These are phyloP conservation scores for Bergia sp. DNA, from an alignment of 92 coral and sea anemone species.

Conservation along the genomic window DNA sequence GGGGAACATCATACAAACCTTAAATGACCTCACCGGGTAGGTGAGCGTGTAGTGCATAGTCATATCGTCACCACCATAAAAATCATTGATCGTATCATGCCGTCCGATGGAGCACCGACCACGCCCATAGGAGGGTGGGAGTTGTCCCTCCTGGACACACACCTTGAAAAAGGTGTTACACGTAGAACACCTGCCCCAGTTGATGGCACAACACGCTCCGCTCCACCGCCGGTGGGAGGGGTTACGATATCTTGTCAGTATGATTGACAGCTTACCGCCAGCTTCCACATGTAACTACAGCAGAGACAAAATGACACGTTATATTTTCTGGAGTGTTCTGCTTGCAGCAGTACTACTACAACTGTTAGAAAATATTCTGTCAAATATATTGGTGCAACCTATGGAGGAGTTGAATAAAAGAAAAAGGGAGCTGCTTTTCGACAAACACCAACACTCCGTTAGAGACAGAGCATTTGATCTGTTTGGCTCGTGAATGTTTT, in stretches of 20 bases:
- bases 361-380: too few relatives aligned
- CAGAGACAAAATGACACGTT: too few relatives aligned
- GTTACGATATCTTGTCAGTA: conserved; percentile 25
- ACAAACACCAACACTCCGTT: too few relatives aligned
- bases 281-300: conserved; percentile 3
- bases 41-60: conserved; percentile 25
- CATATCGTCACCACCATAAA: conserved; percentile 37
- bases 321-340: too few relatives aligned
- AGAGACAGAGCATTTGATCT: too few relatives aligned
- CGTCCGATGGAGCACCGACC: conserved; percentile 27
- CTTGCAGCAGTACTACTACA: too few relatives aligned
- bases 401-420: too few relatives aligned
- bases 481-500: too few relatives aligned
- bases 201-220: conserved; percentile 34
- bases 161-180: conserved; percentile 51
- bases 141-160: conserved; percentile 27
- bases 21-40: conserved; percentile 30
- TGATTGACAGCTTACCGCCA: conserved; percentile 7
- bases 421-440: too few relatives aligned
- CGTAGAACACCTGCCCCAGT: conserved; percentile 34
- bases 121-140: conserved; percentile 8
- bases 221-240: conserved; percentile 46
- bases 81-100: conserved; percentile 6
- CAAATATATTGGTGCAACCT: too few relatives aligned
- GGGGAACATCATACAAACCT: conserved; percentile 6